Conservation (phyloP, 2,888 invertebrate genomes). For the Corbicula japonica region DNA sequence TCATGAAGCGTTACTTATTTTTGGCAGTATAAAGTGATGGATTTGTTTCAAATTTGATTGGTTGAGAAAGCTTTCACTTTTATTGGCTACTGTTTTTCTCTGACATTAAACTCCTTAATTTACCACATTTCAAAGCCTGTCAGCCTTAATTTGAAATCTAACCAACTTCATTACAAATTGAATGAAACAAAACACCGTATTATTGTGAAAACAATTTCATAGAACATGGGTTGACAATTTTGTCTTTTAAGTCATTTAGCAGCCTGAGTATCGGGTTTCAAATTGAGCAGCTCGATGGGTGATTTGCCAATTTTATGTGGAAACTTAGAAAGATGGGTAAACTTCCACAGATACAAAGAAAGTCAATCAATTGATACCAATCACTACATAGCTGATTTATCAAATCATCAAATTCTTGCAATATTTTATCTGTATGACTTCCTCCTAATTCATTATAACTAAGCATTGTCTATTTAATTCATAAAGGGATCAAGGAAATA, state of each 20-base stretch:
- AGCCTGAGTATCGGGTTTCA: conserved; percentile 44
- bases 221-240: conserved; percentile 59
- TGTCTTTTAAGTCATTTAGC: conserved; percentile 61
- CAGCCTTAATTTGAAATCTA: conserved; percentile 59
- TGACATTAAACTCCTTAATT: conserved; percentile 50
- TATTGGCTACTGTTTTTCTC: conserved; percentile 19
- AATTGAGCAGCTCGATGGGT: conserved; percentile 41
- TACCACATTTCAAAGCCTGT: conserved; percentile 65
- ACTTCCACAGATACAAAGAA: conserved; percentile 50
- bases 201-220: conserved; percentile 60
- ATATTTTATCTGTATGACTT: no score
- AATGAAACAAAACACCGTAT: conserved; percentile 57
- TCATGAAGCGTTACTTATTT: no score
- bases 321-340: conserved; percentile 42
- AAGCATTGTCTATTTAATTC: no score
- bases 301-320: conserved; percentile 52
- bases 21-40: conserved; percentile 27
- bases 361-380: conserved; percentile 39
- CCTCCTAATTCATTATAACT: no score
- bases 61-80: conserved; percentile 21
- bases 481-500: no score
- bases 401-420: no score
- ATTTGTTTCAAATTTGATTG: conserved; percentile 60
- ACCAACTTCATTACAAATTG: conserved; percentile 59
- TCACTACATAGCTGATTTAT: conserved; percentile 43